phyloP scores from a whole-genome alignment of 2,888 invertebrate species.

The Pseudococcus viburni region DNA sequence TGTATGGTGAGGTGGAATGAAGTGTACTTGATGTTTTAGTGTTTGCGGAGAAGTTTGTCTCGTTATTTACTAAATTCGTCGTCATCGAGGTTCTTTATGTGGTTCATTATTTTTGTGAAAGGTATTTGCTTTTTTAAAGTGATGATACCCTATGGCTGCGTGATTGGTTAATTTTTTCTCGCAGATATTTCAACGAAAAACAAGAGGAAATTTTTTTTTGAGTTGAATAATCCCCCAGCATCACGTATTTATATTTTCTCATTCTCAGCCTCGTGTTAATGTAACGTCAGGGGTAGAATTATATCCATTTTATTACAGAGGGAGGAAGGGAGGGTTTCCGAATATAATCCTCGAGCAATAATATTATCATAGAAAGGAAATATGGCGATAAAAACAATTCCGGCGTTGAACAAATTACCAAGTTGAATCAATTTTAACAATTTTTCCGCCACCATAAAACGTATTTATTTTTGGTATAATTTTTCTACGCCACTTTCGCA shows the following conservation, averaged over 20 bases:
- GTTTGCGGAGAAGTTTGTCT: background rate
- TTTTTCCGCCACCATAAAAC: slow-evolving; percentile 49
- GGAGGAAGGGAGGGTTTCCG: too few species aligned
- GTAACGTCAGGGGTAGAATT: background rate
- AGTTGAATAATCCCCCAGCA: too few species aligned
- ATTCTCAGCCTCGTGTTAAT: background rate
- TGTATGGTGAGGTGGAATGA: background rate
- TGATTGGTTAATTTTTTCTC: background rate
- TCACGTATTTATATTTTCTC: background rate
- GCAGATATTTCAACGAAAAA: too few species aligned
- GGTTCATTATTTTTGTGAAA: background rate
- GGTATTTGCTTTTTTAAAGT: background rate
- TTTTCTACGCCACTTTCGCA: slow-evolving; percentile 21
- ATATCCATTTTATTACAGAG: background rate
- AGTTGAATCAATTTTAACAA: slow-evolving; percentile 50
- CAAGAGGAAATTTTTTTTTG: too few species aligned
- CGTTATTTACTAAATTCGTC: slow-evolving; percentile 21
- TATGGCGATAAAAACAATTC: slow-evolving; percentile 50
- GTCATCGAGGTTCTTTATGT: background rate
- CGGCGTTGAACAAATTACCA: slow-evolving; percentile 42
- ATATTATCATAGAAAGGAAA: slow-evolving; percentile 55
- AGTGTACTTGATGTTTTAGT: background rate
- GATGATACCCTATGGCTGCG: background rate
- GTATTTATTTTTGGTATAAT: slow-evolving; percentile 49
- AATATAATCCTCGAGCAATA: slow-evolving; percentile 9